Evolutionary conservation across 2,888 invertebrate genomes (phyloP), one percentile per base, ranked within the genome.

Genomic region (Amaurobius ferox): DNA sequence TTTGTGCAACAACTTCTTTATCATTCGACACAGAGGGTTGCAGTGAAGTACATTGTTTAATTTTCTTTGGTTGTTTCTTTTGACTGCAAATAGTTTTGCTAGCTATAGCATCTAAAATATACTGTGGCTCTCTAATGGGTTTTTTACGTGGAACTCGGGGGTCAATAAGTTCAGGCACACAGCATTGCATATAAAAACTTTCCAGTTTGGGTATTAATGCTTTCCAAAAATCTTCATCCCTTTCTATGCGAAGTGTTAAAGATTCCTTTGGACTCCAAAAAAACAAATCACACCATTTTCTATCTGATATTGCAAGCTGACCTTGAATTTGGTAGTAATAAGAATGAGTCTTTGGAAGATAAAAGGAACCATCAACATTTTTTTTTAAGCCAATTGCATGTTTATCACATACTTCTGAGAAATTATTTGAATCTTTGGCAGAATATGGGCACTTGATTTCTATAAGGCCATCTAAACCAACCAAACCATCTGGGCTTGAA

Each of bases 381-480:
- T 26, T 23, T 23, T n/a, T 6, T 1, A 61, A 7, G 61, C 61
- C 61, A 61, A 61, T 71, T 23, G n/a, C 26, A 26, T 35, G 26
- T 23, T 19, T 28, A 28, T 71, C 44, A 19, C 26, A 16, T 26
- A 44, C 13, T 26, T 40, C 26, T 9, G 19, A 11, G 26, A 71
- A 44, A 9, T 71, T 6, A 1, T 29, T n/a, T 5, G 32, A 19
- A 23, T 61, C 13, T 7, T 26, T 6, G 13, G 61, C 61, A 35
- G 64, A 9, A 23, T 39, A 74, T 0, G 74, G 74, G 26, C 74
- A 74, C 28, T 74, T 74, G 19, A 74, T 39, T 40, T 74, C 74
- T n/a, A 74, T 19, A 0, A 74, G 29, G 19, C 74, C 74, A 23
- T 74, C 39, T 2, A 28, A 26, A 29, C 64, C 64, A 13, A 74